Conservation (phyloP, 2,888 invertebrate genomes). For the Drosophila vallismaia region DNA sequence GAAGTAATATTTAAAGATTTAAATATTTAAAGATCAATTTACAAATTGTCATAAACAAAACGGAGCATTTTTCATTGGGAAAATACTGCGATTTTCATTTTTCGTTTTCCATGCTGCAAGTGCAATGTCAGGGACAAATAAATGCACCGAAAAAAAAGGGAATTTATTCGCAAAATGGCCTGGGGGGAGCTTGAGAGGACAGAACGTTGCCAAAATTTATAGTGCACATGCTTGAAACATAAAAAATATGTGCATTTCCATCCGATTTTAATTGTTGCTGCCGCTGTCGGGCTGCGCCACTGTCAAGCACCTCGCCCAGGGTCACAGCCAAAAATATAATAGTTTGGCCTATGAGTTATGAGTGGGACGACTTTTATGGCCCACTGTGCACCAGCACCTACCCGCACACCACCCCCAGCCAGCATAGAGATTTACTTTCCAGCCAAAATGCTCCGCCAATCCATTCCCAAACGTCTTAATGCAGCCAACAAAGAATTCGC, state of each 20-base stretch:
- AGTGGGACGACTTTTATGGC: constrained; percentile 59
- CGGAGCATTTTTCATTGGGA: constrained; percentile 35
- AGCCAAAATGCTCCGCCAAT: constrained; percentile 39
- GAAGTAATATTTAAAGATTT: background rate
- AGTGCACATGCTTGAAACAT: constrained; percentile 60
- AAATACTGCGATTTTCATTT: constrained; percentile 30
- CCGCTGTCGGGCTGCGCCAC: constrained; percentile 44
- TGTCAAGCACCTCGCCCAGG: constrained; percentile 71
- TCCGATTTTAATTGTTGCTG: constrained; percentile 45
- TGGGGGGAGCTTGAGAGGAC: background rate
- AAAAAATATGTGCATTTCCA: constrained; percentile 39
- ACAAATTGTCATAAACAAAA: constrained; percentile 57
- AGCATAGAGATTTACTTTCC: constrained; percentile 22
- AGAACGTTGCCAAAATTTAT: constrained; percentile 49
- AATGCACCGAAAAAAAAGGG: constrained; percentile 42
- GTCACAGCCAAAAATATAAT: constrained; percentile 66
- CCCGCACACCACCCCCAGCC: background rate
- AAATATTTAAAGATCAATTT: no score
- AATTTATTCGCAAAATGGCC: constrained; percentile 53
- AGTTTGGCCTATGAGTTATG: constrained; percentile 63
- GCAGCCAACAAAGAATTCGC: constrained; percentile 21
- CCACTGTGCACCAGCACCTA: constrained; percentile 43
- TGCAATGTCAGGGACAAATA: constrained; percentile 67
- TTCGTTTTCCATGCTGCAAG: constrained; percentile 40
- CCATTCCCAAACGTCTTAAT: constrained; percentile 43